Evolutionary conservation across 2,888 invertebrate genomes (phyloP), one percentile per base, ranked within the genome.

Genomic region (Neoascia interrupta): DNA sequence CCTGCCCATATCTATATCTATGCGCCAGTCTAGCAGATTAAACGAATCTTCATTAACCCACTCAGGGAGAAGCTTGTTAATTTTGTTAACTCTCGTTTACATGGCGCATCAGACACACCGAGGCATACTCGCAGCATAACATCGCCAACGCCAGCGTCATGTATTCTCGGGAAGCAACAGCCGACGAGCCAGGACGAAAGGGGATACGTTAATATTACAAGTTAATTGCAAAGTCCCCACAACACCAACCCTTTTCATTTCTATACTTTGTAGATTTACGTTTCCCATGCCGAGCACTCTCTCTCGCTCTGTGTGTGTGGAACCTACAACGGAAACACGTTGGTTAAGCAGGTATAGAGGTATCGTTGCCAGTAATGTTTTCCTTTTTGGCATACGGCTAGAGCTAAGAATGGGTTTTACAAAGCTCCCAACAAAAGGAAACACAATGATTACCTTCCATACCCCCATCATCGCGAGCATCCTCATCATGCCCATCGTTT

Each of bases 1-100:
- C 53, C 15, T 11, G 10, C 16, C 8, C n/a, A 4, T 41, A 19
- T 6, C 31, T 23, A 23, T 15, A 19, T 21, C 41, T 34, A 39
- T 21, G 6, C 58, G 26, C 26, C 28, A 53, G 28, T 39, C 64
- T 54, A 66, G 28, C 79, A 79, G 79, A 79, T 79, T 68, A 73
- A 73, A 79, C 73, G 79, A 79, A 79, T 79, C 79, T 79, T 79
- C 79, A 79, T 73, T 79, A 79, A 79, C 79, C 79, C 73, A 79
- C 79, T 79, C 72, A 79, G 45, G 66, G 43, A 73, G 73, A 79
- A 73, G 72, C 73, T 68, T 73, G 79, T 79, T 79, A 68, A 79
- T 79, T 72, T 79, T 61, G 79, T 73, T 73, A 79, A 79, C 73
- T 79, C 73, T 61, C 66, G 60, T 73, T 79, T 61, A 73, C 72